Base-by-base conservation (phyloP, 2,113 vertebrate species). In the Haemorhous mexicanus region DNA sequence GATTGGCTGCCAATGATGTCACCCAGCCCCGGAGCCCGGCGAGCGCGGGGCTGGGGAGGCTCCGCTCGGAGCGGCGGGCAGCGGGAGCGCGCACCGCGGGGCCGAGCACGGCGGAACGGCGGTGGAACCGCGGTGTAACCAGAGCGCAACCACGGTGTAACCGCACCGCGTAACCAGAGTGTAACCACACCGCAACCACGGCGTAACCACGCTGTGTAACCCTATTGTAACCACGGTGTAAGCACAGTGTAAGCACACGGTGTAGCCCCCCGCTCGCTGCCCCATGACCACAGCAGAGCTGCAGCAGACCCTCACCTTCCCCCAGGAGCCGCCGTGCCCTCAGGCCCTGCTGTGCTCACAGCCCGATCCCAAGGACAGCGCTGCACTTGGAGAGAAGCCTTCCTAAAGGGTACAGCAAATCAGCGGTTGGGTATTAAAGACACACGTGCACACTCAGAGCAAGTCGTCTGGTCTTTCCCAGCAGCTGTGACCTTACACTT, bases 11-110 rank as follows among this genome's bases (percentile, higher is more conserved):
- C 80, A 27, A 11, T 74, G 74, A 86, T 56, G 82, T 83, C 93
- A 95, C 82, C 41, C 85, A 79, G 74, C 69, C 85, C 89, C 59
- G n/a, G 47, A 88, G 91, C 68, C 76, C 88, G 19, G 69, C 46
- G 22, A 26, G 43, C 2, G 9, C 28, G 1, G 61, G 37, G 50
- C 30, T 64, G 77, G 74, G 69, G 20, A 69, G n/a, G 46, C 78
- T 69, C 50, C 7, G 61, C 10, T 30, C 47, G 7, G 58, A 8
- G 27, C 3, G 2, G 49, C 64, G 6, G 0, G 11, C 13, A 8
- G 77, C 52, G 33, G 64, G 52, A 49, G 63, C 12, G 18, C 6
- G 10, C 16, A 15, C 13, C 46, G 20, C 14, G 6, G 35, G 76
- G 15, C n/a, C 56, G 20, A 10, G 33, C 55, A 8, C 21, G 33